Evolutionary conservation across 2,113 vertebrate genomes (phyloP).

Genomic region (Mystacornis crossleyi): DNA sequence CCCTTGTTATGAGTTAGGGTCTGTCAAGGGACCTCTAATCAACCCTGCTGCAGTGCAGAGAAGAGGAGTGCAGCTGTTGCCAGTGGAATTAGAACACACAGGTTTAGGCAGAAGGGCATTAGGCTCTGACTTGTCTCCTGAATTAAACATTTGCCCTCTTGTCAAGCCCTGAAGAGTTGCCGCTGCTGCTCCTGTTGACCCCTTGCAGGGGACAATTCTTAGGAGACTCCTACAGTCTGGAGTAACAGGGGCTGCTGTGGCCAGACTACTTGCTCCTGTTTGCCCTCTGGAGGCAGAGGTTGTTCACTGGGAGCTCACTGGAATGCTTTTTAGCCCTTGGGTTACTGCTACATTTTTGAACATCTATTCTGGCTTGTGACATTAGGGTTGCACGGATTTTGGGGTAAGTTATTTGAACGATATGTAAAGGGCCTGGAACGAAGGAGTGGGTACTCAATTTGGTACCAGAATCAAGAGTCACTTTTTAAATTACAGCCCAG

Average conservation of each 20-base stretch:
- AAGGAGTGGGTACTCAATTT: neutral
- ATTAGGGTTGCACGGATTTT: neutral
- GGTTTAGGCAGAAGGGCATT: neutral
- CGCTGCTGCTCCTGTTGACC: neutral
- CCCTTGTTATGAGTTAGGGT: neutral
- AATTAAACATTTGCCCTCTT: neutral
- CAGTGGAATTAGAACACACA: neutral
- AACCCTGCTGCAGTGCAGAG: neutral
- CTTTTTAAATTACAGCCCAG: neutral
- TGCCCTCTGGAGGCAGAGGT: neutral
- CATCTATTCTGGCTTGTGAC: neutral
- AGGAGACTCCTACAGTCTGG: neutral
- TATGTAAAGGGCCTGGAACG: neutral
- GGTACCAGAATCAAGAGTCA: neutral
- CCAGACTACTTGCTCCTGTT: neutral
- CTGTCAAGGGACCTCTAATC: neutral
- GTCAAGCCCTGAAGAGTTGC: neutral
- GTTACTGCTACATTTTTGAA: neutral
- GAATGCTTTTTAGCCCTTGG: neutral
- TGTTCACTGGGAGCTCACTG: neutral
- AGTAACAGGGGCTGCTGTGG: neutral
- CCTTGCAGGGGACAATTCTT: neutral
- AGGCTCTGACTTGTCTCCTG: neutral
- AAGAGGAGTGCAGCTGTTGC: neutral
- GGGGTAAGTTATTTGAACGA: neutral